phyloP scores from a whole-genome alignment of 1,140 invertebrate genomes.

The Penaeus indicus region DNA sequence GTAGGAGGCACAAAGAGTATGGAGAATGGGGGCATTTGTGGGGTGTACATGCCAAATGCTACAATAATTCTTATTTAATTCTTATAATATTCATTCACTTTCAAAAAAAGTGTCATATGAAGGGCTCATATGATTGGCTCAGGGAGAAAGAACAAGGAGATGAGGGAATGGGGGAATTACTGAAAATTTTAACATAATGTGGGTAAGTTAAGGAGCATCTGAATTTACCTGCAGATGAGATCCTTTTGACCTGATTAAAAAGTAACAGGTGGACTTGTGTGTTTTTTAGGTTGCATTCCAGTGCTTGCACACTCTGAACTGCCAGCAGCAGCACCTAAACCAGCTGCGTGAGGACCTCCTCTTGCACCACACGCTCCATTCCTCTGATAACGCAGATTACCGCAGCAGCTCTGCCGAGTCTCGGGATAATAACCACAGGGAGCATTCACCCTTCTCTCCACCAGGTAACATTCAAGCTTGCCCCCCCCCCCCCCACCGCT shows the following conservation, averaged over 20 bases:
- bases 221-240: background rate
- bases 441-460: conserved; percentile 66
- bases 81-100: too few relatives aligned
- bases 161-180: too few relatives aligned
- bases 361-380: conserved; percentile 70
- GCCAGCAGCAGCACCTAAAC: conserved; percentile 69
- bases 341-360: conserved; percentile 74
- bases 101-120: too few relatives aligned
- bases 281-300: conserved; percentile 76
- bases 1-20: too few relatives aligned
- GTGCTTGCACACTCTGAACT: conserved; percentile 80
- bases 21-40: too few relatives aligned
- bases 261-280: background rate
- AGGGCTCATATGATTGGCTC: too few relatives aligned
- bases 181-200: too few relatives aligned
- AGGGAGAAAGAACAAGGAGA: too few relatives aligned
- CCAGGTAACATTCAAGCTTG: conserved; percentile 35
- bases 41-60: too few relatives aligned
- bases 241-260: conserved; percentile 5
- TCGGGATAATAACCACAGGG: conserved; percentile 75
- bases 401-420: conserved; percentile 73
- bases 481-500: background rate
- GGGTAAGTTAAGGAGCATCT: too few relatives aligned
- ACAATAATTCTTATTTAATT: too few relatives aligned
- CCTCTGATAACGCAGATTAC: conserved; percentile 41